phyloP scores from a whole-genome alignment of 2,888 invertebrate species.

The Abscondita cerata region DNA sequence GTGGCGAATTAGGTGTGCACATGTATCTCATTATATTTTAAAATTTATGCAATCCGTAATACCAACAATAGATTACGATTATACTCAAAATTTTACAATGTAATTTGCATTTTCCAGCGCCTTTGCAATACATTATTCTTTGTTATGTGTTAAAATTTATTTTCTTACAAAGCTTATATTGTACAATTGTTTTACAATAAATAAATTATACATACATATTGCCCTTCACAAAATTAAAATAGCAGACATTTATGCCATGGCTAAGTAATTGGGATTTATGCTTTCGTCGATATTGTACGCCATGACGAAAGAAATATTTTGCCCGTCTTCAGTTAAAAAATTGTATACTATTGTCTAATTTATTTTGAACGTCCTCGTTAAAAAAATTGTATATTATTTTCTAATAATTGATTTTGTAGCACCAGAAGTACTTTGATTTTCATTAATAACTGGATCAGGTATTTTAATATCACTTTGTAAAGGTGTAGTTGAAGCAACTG shows the following conservation, averaged over 20 bases:
- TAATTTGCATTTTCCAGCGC: conserved; percentile 38
- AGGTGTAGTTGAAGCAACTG: conserved; percentile 27
- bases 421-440: neutral
- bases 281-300: conserved; percentile 62
- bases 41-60: conserved; percentile 99
- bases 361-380: conserved; percentile 22
- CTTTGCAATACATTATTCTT: conserved; percentile 22
- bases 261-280: conserved; percentile 58
- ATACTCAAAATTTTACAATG: conserved; percentile 91
- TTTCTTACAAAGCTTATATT: conserved; percentile 29
- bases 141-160: conserved; percentile 28
- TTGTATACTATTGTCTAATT: conserved; percentile 56
- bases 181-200: conserved; percentile 11
- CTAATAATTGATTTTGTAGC: conserved; percentile 22
- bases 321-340: conserved; percentile 64
- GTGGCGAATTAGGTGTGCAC: conserved; percentile 95
- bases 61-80: conserved; percentile 99
- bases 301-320: conserved; percentile 67
- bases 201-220: conserved; percentile 12
- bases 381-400: conserved; percentile 32
- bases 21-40: conserved; percentile 98
- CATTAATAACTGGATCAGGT: neutral
- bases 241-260: conserved; percentile 51
- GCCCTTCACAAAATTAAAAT: conserved; percentile 1
- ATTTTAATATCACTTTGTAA: neutral